Conservation (phyloP, 2,888 invertebrate species). For the Mesochorus sp. region DNA sequence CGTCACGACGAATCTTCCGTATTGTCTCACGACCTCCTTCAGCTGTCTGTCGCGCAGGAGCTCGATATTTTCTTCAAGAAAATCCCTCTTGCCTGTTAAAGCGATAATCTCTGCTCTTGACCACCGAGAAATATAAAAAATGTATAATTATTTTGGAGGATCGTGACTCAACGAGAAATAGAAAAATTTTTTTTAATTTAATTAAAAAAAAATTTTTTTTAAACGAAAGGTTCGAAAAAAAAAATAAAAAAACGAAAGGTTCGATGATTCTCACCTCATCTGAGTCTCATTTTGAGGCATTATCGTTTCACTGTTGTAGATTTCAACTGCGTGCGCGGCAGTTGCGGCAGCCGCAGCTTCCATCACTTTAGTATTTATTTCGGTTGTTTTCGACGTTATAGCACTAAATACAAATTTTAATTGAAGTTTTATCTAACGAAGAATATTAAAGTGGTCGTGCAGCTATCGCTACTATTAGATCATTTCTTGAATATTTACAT, state of each 20-base stretch:
- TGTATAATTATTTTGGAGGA: too few relatives aligned
- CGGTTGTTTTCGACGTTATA: slow-evolving; percentile 65
- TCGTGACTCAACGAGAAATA: too few relatives aligned
- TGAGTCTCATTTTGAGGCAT: slow-evolving; percentile 67
- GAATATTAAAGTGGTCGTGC: too few relatives aligned
- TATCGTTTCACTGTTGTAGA: slow-evolving; percentile 67
- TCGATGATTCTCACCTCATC: slow-evolving; percentile 67
- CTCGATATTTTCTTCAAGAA: slow-evolving; percentile 73
- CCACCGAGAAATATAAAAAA: neutral
- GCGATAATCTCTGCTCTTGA: slow-evolving; percentile 72
- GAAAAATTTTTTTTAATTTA: neutral
- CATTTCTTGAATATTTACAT: too few relatives aligned
- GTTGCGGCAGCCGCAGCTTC: slow-evolving; percentile 62
- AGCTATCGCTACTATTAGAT: too few relatives aligned
- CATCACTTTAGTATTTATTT: slow-evolving; percentile 67
- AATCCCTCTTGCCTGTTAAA: slow-evolving; percentile 71
- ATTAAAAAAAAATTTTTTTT: slow-evolving; percentile 3
- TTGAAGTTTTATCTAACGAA: neutral
- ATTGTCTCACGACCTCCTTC: slow-evolving; percentile 67
- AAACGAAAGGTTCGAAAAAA: too few relatives aligned
- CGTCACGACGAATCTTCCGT: slow-evolving; percentile 69
- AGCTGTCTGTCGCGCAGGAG: slow-evolving; percentile 71
- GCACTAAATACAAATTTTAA: too few relatives aligned
- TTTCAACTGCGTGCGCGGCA: slow-evolving; percentile 62
- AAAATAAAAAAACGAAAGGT: too few relatives aligned